These are phyloP conservation scores for Orthosia cruda DNA, from an alignment of 2,888 invertebrate genomes.

Conservation along the genomic window DNA sequence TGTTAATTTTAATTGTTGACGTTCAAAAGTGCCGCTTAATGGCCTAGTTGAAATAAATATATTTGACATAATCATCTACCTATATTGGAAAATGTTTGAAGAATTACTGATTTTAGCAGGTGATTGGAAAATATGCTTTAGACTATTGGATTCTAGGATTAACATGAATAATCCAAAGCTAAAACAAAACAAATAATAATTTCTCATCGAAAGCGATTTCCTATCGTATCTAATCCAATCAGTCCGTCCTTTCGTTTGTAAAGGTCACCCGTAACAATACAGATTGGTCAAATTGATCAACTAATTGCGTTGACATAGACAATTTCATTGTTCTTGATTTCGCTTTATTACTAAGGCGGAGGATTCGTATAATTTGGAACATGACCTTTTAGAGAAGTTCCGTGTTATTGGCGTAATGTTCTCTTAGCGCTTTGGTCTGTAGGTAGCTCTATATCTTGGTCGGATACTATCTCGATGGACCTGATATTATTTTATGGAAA, in stretches of 20 bases:
- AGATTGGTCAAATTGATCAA: slow-evolving; percentile 44
- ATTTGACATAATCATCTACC: too few relatives aligned
- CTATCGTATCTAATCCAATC: slow-evolving; percentile 39
- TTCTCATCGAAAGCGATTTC: slow-evolving; percentile 22
- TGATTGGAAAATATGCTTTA: not conserved
- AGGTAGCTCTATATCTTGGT: not conserved
- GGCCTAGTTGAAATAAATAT: too few relatives aligned
- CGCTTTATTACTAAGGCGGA: slow-evolving; percentile 5
- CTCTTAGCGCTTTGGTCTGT: not conserved
- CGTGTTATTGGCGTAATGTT: slow-evolving; percentile 22
- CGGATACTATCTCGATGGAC: not conserved
- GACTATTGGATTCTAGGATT: not conserved
- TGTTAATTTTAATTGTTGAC: too few relatives aligned
- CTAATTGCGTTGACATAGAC: slow-evolving; percentile 50
- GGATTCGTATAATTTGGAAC: slow-evolving; percentile 3
- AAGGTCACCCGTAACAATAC: slow-evolving; percentile 30
- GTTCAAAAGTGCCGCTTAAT: too few relatives aligned
- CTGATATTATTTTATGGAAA: not conserved
- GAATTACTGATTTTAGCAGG: not conserved
- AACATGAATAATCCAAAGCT: not conserved
- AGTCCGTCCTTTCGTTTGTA: slow-evolving; percentile 7
- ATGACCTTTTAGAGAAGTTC: slow-evolving; percentile 36
- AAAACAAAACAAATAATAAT: slow-evolving; percentile 21
- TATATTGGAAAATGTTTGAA: too few relatives aligned
- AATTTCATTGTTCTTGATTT: slow-evolving; percentile 49